Conservation (phyloP, 2,888 invertebrate species). For the Conomelus anceps region DNA sequence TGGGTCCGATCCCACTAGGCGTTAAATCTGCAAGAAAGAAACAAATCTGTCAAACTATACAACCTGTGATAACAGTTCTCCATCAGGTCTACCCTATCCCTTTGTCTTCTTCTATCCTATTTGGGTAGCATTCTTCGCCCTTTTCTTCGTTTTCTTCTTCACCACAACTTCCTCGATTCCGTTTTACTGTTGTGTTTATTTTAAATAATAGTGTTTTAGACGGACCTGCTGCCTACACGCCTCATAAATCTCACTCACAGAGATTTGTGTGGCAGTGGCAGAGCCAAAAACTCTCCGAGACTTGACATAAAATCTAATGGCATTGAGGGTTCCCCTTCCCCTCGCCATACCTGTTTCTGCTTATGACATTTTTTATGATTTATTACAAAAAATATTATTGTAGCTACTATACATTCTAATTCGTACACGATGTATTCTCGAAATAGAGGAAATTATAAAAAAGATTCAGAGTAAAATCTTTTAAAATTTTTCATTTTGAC, state of each 20-base stretch:
- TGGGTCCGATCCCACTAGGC: no score
- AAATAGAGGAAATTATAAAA: no score
- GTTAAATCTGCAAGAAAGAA: no score
- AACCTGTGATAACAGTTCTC: no score
- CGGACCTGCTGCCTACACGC: background rate
- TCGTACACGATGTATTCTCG: no score
- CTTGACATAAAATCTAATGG: background rate
- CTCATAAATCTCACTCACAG: background rate
- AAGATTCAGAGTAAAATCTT: no score
- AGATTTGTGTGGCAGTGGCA: background rate
- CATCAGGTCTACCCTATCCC: no score
- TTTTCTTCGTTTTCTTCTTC: background rate
- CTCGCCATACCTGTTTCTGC: background rate
- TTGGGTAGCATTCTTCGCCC: no score
- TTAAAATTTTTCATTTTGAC: no score
- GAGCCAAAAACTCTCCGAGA: background rate
- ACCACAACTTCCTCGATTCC: background rate
- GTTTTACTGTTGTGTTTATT: background rate
- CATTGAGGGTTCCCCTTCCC: background rate
- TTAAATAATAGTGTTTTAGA: background rate
- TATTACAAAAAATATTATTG: background rate
- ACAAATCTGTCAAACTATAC: no score
- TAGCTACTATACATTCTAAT: background rate
- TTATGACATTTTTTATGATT: background rate
- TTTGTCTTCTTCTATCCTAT: no score